phyloP scores from a whole-genome alignment of 1,140 invertebrate species.

The Hirudo medicinalis region DNA sequence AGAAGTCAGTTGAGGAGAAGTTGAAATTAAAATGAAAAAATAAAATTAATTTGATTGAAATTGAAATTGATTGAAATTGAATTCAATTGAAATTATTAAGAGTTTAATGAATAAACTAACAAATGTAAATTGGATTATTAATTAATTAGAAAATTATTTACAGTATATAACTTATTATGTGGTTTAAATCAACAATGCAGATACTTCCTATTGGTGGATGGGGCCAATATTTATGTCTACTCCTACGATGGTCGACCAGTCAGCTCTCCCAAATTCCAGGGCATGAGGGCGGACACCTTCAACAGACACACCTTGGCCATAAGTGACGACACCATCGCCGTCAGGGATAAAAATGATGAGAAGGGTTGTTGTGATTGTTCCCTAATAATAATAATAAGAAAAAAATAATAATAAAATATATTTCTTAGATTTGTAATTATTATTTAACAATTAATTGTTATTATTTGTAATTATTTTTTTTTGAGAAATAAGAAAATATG shows the following conservation, averaged over 20 bases:
- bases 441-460: too few species aligned
- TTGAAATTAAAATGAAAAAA: background rate
- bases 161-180: background rate
- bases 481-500: too few species aligned
- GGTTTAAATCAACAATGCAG: constrained; percentile 44
- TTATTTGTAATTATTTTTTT: too few species aligned
- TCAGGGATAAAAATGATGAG: constrained; percentile 64
- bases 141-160: background rate
- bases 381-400: too few species aligned
- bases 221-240: constrained; percentile 59
- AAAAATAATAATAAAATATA: background rate
- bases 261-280: constrained; percentile 63
- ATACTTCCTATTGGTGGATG: constrained; percentile 70
- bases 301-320: constrained; percentile 54
- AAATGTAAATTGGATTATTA: background rate
- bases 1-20: constrained; percentile 52
- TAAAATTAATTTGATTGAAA: too few species aligned
- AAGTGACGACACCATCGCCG: constrained; percentile 65
- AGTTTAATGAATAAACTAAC: too few species aligned
- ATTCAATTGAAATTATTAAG: background rate
- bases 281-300: constrained; percentile 54
- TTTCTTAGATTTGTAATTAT: constrained; percentile 14
- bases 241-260: constrained; percentile 73
- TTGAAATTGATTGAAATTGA: background rate
- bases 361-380: constrained; percentile 49